Evolutionary conservation across 2,888 invertebrate species (phyloP).

Genomic region (Sarcophaga carnaria): DNA sequence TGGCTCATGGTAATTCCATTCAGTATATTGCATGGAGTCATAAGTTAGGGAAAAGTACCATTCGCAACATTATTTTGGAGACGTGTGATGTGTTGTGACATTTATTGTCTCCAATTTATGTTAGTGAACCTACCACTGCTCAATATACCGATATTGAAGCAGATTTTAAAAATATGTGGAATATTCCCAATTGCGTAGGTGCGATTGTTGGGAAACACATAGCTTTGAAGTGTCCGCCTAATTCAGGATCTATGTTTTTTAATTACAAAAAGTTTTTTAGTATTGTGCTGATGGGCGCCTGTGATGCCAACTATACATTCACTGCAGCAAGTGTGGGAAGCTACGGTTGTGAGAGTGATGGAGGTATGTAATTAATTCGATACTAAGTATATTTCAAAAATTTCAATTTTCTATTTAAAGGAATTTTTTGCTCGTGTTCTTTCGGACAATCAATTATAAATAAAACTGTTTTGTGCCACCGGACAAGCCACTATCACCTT

Average conservation of each 20-base stretch:
- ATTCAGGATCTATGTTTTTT: slow-evolving; percentile 60
- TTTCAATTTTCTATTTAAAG: neutral
- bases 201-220: slow-evolving; percentile 46
- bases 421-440: neutral
- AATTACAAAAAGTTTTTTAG: slow-evolving; percentile 59
- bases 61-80: too few species aligned
- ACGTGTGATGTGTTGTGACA: too few species aligned
- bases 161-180: slow-evolving; percentile 54
- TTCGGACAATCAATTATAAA: slow-evolving; percentile 3
- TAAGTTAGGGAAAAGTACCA: slow-evolving; percentile 37
- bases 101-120: too few species aligned
- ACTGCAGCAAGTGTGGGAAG: slow-evolving; percentile 29
- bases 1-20: slow-evolving; percentile 15
- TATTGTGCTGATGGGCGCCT: slow-evolving; percentile 37
- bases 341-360: slow-evolving; percentile 30
- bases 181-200: slow-evolving; percentile 55
- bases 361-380: slow-evolving; percentile 17
- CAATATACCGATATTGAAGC: slow-evolving; percentile 54
- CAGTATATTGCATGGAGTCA: slow-evolving; percentile 38
- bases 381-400: neutral
- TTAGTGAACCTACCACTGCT: too few species aligned
- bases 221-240: slow-evolving; percentile 54
- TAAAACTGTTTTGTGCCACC: neutral
- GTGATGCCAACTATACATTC: slow-evolving; percentile 40
- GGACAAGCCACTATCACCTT: neutral